phyloP scores from a whole-genome alignment of 1,140 invertebrate species.

The Eriosoma lanigerum region DNA sequence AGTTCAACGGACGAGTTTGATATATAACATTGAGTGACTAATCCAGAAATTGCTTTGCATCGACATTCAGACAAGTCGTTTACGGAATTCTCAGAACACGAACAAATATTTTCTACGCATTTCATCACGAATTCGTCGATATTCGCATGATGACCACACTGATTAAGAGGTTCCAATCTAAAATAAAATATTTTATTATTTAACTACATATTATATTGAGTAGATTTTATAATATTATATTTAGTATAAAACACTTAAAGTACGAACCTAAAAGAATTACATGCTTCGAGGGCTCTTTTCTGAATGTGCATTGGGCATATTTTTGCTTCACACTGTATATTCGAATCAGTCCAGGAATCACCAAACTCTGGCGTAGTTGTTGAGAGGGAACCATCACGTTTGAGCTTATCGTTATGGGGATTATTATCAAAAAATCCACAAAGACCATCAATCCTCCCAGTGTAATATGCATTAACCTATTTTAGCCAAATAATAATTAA shows the following conservation, averaged over 20 bases:
- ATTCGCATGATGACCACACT: constrained; percentile 65
- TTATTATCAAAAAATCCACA: constrained; percentile 76
- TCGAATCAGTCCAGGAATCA: constrained; percentile 68
- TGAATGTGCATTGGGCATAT: constrained; percentile 64
- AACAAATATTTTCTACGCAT: constrained; percentile 73
- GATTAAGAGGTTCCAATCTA: constrained; percentile 66
- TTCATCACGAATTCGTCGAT: constrained; percentile 69
- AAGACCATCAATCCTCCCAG: constrained; percentile 67
- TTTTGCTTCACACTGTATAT: constrained; percentile 62
- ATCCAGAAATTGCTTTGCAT: constrained; percentile 68
- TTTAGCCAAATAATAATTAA: constrained; percentile 17
- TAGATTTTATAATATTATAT: background rate
- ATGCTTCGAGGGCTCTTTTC: constrained; percentile 66
- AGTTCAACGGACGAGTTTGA: constrained; percentile 66
- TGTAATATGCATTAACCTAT: constrained; percentile 45
- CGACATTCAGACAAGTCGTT: constrained; percentile 65
- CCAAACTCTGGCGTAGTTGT: constrained; percentile 71
- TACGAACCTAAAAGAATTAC: constrained; percentile 57
- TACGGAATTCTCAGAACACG: constrained; percentile 62
- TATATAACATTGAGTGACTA: constrained; percentile 72
- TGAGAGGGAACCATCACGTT: constrained; percentile 67
- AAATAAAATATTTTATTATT: constrained; percentile 6
- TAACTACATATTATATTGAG: background rate
- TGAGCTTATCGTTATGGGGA: constrained; percentile 67
- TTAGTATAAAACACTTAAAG: background rate